These are phyloP conservation scores for Athripsodes cinereus DNA, from an alignment of 2,888 invertebrate genomes.

Conservation along the genomic window DNA sequence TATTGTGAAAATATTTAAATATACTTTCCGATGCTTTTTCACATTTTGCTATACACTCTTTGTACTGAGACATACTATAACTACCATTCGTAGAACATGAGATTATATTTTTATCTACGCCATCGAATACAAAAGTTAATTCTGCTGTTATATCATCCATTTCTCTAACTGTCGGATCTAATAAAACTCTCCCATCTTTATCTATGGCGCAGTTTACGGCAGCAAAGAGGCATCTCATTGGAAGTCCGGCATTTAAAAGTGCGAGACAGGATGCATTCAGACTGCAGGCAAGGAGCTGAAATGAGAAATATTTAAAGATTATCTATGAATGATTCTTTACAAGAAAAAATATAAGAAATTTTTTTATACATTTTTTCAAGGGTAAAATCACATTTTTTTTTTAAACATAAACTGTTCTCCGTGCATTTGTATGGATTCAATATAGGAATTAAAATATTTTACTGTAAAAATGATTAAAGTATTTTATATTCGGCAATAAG, in stretches of 20 bases:
- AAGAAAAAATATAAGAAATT: no score
- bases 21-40: conserved; percentile 60
- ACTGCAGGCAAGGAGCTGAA: conserved; percentile 69
- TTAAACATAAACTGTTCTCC: no score
- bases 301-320: no score
- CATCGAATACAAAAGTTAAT: conserved; percentile 73
- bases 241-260: conserved; percentile 74
- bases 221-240: conserved; percentile 76
- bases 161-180: conserved; percentile 56
- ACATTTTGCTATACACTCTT: conserved; percentile 59
- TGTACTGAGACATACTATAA: conserved; percentile 61
- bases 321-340: no score
- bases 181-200: conserved; percentile 49
- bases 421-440: no score
- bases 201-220: conserved; percentile 70
- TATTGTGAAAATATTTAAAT: conserved; percentile 67
- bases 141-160: conserved; percentile 52
- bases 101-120: conserved; percentile 50
- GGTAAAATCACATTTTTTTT: no score
- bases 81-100: conserved; percentile 65
- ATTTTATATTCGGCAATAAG: no score
- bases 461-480: no score
- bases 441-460: no score
- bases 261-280: conserved; percentile 81
- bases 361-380: not conserved